Evolutionary conservation across 2,797 vertebrate genomes (phyloP), one percentile per base, ranked within the genome.

Genomic region (Gallinago solitaria): DNA sequence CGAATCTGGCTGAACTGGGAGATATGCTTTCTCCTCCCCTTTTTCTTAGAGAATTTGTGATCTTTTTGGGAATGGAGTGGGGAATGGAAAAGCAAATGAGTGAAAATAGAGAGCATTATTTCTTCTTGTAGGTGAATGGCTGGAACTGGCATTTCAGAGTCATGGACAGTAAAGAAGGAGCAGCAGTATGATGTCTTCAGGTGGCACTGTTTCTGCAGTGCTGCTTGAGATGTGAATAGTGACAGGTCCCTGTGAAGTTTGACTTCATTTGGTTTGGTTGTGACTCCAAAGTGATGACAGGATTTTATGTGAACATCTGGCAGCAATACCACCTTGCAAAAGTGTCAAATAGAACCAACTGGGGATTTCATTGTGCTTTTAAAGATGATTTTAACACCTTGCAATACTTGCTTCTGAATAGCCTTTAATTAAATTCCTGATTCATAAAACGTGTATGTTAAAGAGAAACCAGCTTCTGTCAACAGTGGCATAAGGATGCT

Each of bases 371-470:
- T 11, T 81, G 37, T 87, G 61, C 16, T 82, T 16, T 53, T 94
- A 1, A 79, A 32, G 20, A 23, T 87, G 56, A 24, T 56, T 94
- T 80, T 81, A 86, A 73, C 1, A 16, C 63, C 28, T 85, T 74
- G n/a, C 18, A 35, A 2, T 65, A 12, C 37, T 74, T 80, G 28
- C 33, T 78, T 57, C 51, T 75, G 48, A 87, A 24, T 16, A 45
- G 45, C 14, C 11, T 77, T 80, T 74, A 74, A 68, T 64, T 70
- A 53, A 68, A 73, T 39, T 73, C 23, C 8, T 35, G 9, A 35
- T 45, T 50, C 2, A 27, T 39, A 50, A 64, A 59, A 45, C 0
- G 0, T 45, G 5, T 50, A 1, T 50, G 5, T 6, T 71, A 32
- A 67, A 80, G 79, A 85, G 76, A 87, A 86, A 51, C 59, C 9